phyloP scores from a whole-genome alignment of 2,888 invertebrate species.

The Drepana falcataria region DNA sequence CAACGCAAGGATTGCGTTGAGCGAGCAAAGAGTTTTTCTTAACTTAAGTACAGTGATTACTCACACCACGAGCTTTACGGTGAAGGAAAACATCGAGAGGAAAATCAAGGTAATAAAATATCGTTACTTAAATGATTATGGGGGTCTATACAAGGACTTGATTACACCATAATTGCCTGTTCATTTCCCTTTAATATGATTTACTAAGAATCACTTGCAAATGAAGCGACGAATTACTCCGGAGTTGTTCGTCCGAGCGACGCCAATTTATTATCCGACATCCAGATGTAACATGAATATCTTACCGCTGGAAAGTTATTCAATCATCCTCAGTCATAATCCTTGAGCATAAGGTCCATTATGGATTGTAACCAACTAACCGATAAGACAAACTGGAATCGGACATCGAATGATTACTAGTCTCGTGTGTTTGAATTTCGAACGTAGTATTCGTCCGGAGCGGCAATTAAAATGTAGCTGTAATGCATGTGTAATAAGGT shows the following conservation, averaged over 20 bases:
- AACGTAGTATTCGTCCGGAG: constrained; percentile 52
- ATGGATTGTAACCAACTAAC: constrained; percentile 21
- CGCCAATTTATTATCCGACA: constrained; percentile 72
- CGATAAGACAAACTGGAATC: constrained; percentile 66
- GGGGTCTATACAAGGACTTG: too few species aligned
- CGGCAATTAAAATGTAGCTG: constrained; percentile 44
- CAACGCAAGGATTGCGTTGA: too few species aligned
- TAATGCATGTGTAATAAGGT: constrained; percentile 40
- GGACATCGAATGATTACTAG: constrained; percentile 74
- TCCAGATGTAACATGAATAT: constrained; percentile 61
- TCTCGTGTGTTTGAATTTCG: constrained; percentile 51
- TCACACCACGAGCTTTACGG: too few species aligned
- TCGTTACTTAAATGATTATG: too few species aligned
- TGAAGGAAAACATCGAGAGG: too few species aligned
- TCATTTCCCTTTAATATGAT: constrained; percentile 15
- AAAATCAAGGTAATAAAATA: too few species aligned
- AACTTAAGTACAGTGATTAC: too few species aligned
- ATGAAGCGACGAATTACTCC: constrained; percentile 53
- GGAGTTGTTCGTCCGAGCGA: constrained; percentile 61
- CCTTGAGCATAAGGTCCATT: constrained; percentile 19
- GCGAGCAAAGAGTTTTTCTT: too few species aligned
- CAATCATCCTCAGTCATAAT: constrained; percentile 23
- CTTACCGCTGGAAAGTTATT: constrained; percentile 26
- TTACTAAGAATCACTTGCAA: constrained; percentile 36
- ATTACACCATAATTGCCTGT: too few species aligned